phyloP scores from a whole-genome alignment of 2,113 vertebrate species.

The Megaceryle torquata region DNA sequence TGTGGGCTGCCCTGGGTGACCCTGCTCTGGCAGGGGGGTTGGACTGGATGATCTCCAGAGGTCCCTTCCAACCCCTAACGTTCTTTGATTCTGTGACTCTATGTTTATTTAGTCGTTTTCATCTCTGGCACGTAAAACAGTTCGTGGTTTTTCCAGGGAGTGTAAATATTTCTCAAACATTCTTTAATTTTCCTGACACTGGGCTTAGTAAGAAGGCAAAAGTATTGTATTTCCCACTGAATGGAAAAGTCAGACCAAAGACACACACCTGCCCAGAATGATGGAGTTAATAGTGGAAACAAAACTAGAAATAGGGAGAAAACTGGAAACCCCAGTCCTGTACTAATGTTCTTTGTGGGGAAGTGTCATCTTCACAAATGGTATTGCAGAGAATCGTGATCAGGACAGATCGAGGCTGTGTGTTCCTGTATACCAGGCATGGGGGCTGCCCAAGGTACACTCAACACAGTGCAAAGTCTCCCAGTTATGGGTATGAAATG shows the following conservation, averaged over 20 bases:
- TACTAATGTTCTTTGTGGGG: background rate
- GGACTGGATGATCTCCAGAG: too few relatives aligned
- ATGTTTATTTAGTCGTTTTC: background rate
- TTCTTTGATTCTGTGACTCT: too few relatives aligned
- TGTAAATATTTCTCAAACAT: background rate
- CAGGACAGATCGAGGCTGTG: accelerated
- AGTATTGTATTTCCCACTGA: background rate
- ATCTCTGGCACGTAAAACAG: background rate
- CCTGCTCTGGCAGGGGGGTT: too few relatives aligned
- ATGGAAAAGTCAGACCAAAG: background rate
- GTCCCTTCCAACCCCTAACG: too few relatives aligned
- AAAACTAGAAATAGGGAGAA: background rate
- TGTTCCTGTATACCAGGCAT: background rate
- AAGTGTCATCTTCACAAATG: background rate
- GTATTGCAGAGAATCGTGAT: background rate
- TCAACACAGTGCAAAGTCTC: background rate
- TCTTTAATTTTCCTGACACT: background rate
- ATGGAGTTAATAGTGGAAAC: background rate
- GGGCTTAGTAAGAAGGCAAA: background rate
- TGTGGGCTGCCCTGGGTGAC: too few relatives aligned
- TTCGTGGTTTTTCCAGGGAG: background rate
- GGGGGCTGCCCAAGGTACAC: background rate
- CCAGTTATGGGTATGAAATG: background rate
- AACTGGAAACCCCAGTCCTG: background rate
- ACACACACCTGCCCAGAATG: background rate